Percentiles rank a stretch among this genome's conserved stretches.
Conservation (phyloP, 2,113 vertebrate species). For the Phasianus colchicus region DNA sequence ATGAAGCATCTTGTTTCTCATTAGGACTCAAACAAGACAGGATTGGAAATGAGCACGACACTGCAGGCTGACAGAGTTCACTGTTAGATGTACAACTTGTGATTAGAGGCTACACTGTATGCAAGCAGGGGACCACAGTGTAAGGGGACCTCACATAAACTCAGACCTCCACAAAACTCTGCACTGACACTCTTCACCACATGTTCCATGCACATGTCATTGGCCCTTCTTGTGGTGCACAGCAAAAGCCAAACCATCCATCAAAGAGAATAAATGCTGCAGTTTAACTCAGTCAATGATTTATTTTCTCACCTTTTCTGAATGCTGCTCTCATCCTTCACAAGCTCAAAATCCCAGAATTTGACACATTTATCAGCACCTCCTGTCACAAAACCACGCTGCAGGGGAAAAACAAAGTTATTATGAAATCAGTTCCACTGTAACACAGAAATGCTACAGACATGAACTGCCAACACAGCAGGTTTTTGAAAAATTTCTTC, state of each 20-base stretch:
- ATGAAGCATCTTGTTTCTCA: background rate
- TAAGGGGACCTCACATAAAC: background rate
- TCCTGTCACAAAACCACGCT: conserved; percentile 93
- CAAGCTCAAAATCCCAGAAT: conserved; percentile 98
- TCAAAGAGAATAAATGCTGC: rapidly evolving
- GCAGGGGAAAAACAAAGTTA: conserved; percentile 2
- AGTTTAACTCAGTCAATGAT: too few species aligned
- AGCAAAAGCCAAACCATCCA: background rate
- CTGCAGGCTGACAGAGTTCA: background rate
- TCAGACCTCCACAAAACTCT: background rate
- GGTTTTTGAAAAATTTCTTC: background rate
- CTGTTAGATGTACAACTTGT: background rate
- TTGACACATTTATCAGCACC: conserved; percentile 94
- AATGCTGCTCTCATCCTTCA: conserved; percentile 83
- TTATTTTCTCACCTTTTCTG: conserved; percentile 84
- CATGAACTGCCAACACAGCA: background rate
- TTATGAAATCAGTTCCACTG: background rate
- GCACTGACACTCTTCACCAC: background rate
- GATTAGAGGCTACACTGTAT: background rate
- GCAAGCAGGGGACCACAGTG: background rate
- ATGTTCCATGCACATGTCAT: rapidly evolving
- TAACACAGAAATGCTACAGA: background rate
- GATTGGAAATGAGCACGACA: background rate
- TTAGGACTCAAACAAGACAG: background rate
- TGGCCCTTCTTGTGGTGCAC: background rate